A percentile compares a stretch with the other conserved stretches of the same genome.
Evolutionary conservation across 1,140 invertebrate species (phyloP).

Genomic region (Calliphora vicina): DNA sequence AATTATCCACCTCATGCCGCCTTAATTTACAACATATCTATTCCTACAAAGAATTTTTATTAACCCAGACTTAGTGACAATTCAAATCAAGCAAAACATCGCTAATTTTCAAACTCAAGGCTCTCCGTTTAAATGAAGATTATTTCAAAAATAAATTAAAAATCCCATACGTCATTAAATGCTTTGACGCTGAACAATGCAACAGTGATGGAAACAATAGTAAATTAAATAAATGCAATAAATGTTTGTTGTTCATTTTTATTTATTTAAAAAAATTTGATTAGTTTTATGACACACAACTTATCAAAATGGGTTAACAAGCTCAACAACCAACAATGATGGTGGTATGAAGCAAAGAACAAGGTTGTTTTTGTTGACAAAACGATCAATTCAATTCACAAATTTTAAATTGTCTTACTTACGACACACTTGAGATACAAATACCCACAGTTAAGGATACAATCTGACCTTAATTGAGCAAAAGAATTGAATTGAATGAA

Average conservation of each 20-base stretch:
- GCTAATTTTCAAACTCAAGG: neutral
- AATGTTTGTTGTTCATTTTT: neutral
- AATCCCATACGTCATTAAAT: neutral
- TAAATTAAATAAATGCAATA: neutral
- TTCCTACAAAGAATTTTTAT: neutral
- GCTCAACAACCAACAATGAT: neutral
- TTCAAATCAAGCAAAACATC: neutral
- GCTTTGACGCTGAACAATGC: neutral
- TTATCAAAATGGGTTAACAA: conserved; percentile 31
- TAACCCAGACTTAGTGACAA: neutral
- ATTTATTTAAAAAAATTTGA: neutral
- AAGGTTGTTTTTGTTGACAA: neutral
- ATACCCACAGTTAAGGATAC: conserved; percentile 14
- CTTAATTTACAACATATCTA: too few species aligned
- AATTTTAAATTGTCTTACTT: neutral
- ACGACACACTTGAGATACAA: neutral
- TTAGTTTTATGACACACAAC: conserved; percentile 17
- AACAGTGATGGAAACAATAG: neutral
- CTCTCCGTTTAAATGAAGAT: neutral
- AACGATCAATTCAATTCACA: neutral
- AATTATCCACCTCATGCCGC: too few species aligned
- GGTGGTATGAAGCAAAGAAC: neutral
- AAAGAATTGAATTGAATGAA: neutral
- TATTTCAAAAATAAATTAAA: neutral
- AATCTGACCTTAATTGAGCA: conserved; percentile 26